Evolutionary conservation across 2,888 invertebrate genomes (phyloP), one percentile per base, ranked within the genome.

Genomic region (Drosophila nr. fundita): DNA sequence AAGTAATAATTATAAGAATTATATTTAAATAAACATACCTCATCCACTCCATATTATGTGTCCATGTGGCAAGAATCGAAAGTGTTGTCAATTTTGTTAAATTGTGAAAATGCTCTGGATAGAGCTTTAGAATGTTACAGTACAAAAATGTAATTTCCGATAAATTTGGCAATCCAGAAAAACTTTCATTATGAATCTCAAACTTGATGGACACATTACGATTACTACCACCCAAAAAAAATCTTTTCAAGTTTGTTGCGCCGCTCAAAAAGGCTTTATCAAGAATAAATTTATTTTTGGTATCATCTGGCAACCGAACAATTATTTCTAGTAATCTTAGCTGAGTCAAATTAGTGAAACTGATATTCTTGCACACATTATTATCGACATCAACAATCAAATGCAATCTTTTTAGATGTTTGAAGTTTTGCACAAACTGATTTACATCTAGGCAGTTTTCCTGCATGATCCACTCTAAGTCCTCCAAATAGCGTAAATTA

Each of bases 341-440:
- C 6, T 54, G 54, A 6, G 38, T 38, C 4, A n/a, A 0, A 4
- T 27, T 38, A 18, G 11, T 6, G 4, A 38, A n/a, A 27, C 27
- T 11, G 6, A 54, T 7, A 18, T 11, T 11, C 1, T 38, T 1
- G 18, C 54, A 38, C 3, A 13, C 36, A 18, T 1, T 38, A n/a
- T 34, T 2, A 1, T 1, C 15, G 10, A 2, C 4, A 4, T 0
- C 1, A 27, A 18, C 1, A n/a, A 0, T 38, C 13, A 54, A 0
- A 4, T 0, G 0, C 2, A 54, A 24, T 4, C 0, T 27, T 38
- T 54, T 18, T 15, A 38, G 27, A 38, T 27, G n/a, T 27, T 38
- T 27, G 3, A 38, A n/a, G 27, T 13, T 27, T 5, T 7, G 6
- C 10, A 54, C 18, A 36, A 53, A 15, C 1, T 53, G 1, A 53